phyloP scores from a whole-genome alignment of 2,113 vertebrate genomes.

The Prunella himalayana region DNA sequence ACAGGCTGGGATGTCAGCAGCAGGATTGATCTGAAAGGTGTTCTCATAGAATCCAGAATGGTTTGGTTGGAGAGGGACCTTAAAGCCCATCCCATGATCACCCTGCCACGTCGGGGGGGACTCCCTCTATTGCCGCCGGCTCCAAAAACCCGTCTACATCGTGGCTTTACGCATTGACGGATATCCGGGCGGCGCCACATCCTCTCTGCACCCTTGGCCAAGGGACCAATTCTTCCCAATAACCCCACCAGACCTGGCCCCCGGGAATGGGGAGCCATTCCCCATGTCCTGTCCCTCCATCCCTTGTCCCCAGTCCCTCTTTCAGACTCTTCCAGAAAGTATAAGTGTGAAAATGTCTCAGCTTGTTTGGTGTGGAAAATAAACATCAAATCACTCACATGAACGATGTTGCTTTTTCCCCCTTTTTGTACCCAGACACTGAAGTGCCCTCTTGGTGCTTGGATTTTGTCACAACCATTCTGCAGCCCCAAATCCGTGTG shows the following conservation, averaged over 20 bases:
- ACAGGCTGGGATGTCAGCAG: not conserved
- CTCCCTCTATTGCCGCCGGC: too few species aligned
- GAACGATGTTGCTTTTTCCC: not conserved
- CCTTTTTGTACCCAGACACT: not conserved
- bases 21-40: not conserved
- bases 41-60: too few species aligned
- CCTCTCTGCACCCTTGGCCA: not conserved
- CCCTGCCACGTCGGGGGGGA: too few species aligned
- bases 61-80: not conserved
- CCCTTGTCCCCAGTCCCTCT: not conserved
- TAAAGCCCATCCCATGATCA: too few species aligned
- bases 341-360: not conserved
- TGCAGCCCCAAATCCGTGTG: not conserved
- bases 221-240: fast-evolving
- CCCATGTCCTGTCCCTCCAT: not conserved
- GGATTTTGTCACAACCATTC: not conserved
- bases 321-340: not conserved
- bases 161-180: fast-evolving
- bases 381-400: not conserved
- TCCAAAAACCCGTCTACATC: too few species aligned
- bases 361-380: slow-evolving; percentile 33
- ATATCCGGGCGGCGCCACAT: not conserved
- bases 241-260: fast-evolving
- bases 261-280: not conserved
- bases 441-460: not conserved